These are phyloP conservation scores for Drosophila robusta DNA, from an alignment of 2,888 invertebrate genomes.

Conservation along the genomic window DNA sequence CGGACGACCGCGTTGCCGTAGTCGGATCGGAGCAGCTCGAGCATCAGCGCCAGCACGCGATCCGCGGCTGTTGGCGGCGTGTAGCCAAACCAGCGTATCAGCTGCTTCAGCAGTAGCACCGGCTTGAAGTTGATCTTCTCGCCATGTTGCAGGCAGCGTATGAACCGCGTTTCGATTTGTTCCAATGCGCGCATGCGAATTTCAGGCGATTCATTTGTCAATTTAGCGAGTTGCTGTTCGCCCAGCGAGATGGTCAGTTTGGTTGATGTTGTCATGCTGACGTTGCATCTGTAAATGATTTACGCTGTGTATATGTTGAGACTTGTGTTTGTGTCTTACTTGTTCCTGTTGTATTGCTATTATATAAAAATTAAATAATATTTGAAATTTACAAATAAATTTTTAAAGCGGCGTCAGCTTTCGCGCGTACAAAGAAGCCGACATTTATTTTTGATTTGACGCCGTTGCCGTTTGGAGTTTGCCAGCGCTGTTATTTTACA, in stretches of 20 bases:
- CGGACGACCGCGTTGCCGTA: conserved; percentile 57
- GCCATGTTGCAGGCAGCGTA: conserved; percentile 71
- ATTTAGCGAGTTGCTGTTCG: conserved; percentile 68
- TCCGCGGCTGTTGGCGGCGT: conserved; percentile 72
- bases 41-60: conserved; percentile 76
- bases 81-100: conserved; percentile 83
- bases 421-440: conserved; percentile 40
- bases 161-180: conserved; percentile 78
- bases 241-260: conserved; percentile 33
- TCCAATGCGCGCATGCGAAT: conserved; percentile 82
- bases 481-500: conserved; percentile 8
- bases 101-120: conserved; percentile 79
- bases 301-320: not conserved
- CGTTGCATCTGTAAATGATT: conserved; percentile 20
- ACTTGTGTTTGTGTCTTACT: not conserved
- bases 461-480: conserved; percentile 5
- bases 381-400: not conserved
- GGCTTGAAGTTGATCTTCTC: conserved; percentile 77
- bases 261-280: conserved; percentile 31
- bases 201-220: conserved; percentile 81
- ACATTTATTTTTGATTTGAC: conserved; percentile 9
- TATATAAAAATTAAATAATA: not conserved
- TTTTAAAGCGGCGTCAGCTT: conserved; percentile 32
- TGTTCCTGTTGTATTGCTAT: not conserved
- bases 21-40: conserved; percentile 76